These are phyloP conservation scores for Salpingus planirostris DNA, from an alignment of 2,888 invertebrate genomes.

Conservation along the genomic window DNA sequence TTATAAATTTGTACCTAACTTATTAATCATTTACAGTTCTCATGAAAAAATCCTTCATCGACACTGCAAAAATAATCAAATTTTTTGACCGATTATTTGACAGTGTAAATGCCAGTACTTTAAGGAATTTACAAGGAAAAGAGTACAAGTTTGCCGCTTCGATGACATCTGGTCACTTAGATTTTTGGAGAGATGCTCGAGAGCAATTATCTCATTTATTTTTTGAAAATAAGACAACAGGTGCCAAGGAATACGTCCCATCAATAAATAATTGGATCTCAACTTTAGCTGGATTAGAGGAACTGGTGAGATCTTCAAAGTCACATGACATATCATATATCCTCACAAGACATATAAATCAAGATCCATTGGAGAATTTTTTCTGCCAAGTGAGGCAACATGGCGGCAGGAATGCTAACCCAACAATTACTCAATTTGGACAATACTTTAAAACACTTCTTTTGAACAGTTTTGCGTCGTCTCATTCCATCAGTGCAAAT, in stretches of 20 bases:
- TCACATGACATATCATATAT: slow-evolving; percentile 1
- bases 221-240: slow-evolving; percentile 2
- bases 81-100: slow-evolving; percentile 2
- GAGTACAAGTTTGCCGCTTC: slow-evolving; percentile 4
- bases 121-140: slow-evolving; percentile 1
- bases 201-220: slow-evolving; percentile 1
- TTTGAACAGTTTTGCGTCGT: slow-evolving; percentile 4
- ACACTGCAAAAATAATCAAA: slow-evolving; percentile 4
- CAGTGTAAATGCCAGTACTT: slow-evolving; percentile 4
- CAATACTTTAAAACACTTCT: slow-evolving; percentile 9
- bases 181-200: slow-evolving; percentile 4
- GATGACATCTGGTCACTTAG: background rate
- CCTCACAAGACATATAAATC: slow-evolving; percentile 3
- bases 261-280: slow-evolving; percentile 6
- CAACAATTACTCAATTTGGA: slow-evolving; percentile 4
- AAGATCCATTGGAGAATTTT: slow-evolving; percentile 9
- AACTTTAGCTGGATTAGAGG: slow-evolving; percentile 3
- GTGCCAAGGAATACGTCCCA: slow-evolving; percentile 1
- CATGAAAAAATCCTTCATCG: background rate
- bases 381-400: slow-evolving; percentile 9
- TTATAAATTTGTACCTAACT: background rate
- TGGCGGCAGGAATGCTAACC: slow-evolving; percentile 6
- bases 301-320: slow-evolving; percentile 1
- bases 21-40: background rate
- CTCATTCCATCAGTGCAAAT: slow-evolving; percentile 7